These are phyloP conservation scores for Peromyscus californicus DNA, from an alignment of 2,113 vertebrate species.

Conservation along the genomic window DNA sequence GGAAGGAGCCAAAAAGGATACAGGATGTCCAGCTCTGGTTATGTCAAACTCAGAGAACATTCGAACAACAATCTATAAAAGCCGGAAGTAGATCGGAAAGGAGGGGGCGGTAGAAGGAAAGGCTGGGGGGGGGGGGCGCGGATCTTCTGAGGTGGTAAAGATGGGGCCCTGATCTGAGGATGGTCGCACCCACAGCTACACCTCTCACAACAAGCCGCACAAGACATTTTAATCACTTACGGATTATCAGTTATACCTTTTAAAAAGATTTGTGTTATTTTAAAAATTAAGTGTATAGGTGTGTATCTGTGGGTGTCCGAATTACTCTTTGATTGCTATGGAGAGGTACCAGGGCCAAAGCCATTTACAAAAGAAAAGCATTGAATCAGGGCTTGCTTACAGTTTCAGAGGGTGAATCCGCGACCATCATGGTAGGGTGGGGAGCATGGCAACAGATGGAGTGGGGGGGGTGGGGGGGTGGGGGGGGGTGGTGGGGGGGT, in stretches of 20 bases:
- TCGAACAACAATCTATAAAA: neutral
- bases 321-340: neutral
- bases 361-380: neutral
- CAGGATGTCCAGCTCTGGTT: neutral
- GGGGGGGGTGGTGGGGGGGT: too few species aligned
- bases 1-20: neutral
- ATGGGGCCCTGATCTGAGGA: neutral
- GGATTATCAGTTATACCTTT: neutral
- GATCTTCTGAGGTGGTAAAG: neutral
- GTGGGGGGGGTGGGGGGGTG: too few species aligned
- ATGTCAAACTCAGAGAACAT: conserved; percentile 46
- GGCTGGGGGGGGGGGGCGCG: neutral
- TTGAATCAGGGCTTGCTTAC: neutral
- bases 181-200: neutral
- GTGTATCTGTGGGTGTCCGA: neutral
- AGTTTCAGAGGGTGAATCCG: neutral
- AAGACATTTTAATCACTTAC: neutral
- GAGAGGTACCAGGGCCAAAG: neutral
- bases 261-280: neutral
- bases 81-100: neutral
- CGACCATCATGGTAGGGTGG: neutral
- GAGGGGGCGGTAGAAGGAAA: neutral
- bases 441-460: neutral
- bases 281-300: neutral
- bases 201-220: neutral